Conservation (phyloP, 2,888 invertebrate species). For the Iphiclides podalirius region DNA sequence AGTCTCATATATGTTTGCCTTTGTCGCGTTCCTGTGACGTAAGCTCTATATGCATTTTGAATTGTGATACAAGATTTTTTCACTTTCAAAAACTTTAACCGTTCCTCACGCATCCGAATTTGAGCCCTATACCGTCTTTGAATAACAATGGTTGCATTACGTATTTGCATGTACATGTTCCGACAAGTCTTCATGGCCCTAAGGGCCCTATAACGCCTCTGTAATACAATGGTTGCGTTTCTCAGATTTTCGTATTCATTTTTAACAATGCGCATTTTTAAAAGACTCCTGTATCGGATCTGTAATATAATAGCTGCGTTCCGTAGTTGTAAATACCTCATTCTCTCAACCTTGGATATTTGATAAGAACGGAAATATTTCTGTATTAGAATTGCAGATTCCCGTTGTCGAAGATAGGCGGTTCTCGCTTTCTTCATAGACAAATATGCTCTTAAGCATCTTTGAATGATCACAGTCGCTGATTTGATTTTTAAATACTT, state of each 20-base stretch:
- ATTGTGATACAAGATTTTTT: constrained; percentile 49
- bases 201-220: constrained; percentile 44
- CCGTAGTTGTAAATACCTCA: constrained; percentile 32
- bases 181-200: constrained; percentile 36
- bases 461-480: constrained; percentile 70
- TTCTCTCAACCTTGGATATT: constrained; percentile 33
- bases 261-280: constrained; percentile 53
- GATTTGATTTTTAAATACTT: constrained; percentile 55
- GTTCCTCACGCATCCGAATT: constrained; percentile 49
- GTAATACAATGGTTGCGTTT: constrained; percentile 49
- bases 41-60: constrained; percentile 63
- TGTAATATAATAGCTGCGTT: constrained; percentile 50
- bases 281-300: constrained; percentile 56
- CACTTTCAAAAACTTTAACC: constrained; percentile 41
- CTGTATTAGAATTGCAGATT: constrained; percentile 45
- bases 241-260: constrained; percentile 35
- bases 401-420: constrained; percentile 41
- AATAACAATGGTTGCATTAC: constrained; percentile 36
- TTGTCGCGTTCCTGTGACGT: constrained; percentile 41
- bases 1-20: constrained; percentile 46
- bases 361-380: constrained; percentile 42
- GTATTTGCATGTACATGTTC: constrained; percentile 32
- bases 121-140: constrained; percentile 67
- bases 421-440: constrained; percentile 43
- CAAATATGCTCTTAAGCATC: constrained; percentile 57